Base-by-base conservation (phyloP, 2,888 invertebrate genomes). In the Tachina lurida region DNA sequence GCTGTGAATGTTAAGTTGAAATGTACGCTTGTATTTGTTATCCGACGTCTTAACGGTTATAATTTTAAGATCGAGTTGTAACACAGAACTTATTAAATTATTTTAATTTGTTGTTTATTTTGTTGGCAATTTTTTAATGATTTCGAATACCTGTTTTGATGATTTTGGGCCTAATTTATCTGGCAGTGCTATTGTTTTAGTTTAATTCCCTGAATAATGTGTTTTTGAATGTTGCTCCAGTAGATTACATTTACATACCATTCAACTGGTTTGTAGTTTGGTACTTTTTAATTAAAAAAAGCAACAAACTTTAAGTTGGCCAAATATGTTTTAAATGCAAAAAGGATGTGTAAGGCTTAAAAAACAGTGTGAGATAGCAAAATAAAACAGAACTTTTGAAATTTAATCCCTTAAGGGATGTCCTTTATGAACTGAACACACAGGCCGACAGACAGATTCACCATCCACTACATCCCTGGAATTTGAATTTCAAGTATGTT, bases 401-500 rank as follows among this genome's bases (percentile, higher is more conserved):
- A 86, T 76, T 62, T 80, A 86, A 86, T 80, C 79, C 79, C 78
- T 76, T 68, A 76, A 83, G 86, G 86, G 86, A 83, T 76, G 79
- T 86, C 73, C 78, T 74, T 79, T 76, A 22, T 63, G 19, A 60
- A 19, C 47, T 13, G 19, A 63, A 15, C 31, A 43, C 41, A 67
- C 15, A 52, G 49, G 65, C 41, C 52, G 12, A 22, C 45, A 43
- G 7, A 70, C 39, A 39, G 10, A 47, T 17, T 52, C 43, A 60
- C 52, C 70, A 78, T 65, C 22, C 41, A 31, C 41, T 41, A 47
- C 67, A 67, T 3, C 4, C 31, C 43, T 73, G 12, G 41, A 58
- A 78, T 60, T 19, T 45, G 41, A 71, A 82, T 65, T 60, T 12
- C 31, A 71, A 52, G 75, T 22, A 63, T 73, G 74, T 49, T 70